Conservation (phyloP, 2,888 invertebrate species). For the Thera obeliscata region DNA sequence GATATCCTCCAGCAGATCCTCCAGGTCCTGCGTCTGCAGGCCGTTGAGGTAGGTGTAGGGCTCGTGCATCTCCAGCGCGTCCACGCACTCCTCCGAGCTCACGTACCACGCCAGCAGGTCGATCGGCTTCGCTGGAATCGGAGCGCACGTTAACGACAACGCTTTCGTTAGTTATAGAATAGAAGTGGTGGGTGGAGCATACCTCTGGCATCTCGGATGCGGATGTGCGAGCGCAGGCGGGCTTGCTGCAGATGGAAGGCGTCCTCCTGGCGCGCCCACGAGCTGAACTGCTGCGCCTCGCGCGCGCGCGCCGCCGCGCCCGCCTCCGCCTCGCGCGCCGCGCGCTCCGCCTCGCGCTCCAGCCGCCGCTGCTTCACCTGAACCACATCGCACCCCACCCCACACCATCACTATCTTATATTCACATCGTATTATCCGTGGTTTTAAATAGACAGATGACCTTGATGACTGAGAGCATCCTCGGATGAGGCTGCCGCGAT, state of each 20-base stretch:
- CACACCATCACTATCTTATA: too few species aligned
- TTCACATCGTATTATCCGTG: too few species aligned
- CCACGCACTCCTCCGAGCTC: slow-evolving; percentile 92
- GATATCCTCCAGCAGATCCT: slow-evolving; percentile 98
- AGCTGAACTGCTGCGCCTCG: slow-evolving; percentile 95
- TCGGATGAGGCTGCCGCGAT: too few species aligned
- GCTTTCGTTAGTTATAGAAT: too few species aligned
- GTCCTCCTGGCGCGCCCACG: slow-evolving; percentile 98
- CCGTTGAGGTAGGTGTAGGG: slow-evolving; percentile 98
- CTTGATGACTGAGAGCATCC: too few species aligned
- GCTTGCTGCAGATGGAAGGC: slow-evolving; percentile 99
- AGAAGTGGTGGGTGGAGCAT: slow-evolving; percentile 8
- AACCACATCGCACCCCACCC: too few species aligned
- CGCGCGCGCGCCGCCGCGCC: slow-evolving; percentile 92
- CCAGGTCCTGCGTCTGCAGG: slow-evolving; percentile 94
- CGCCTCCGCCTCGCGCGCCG: slow-evolving; percentile 89
- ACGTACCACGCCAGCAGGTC: slow-evolving; percentile 98
- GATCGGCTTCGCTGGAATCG: slow-evolving; percentile 94
- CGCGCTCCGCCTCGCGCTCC: slow-evolving; percentile 94
- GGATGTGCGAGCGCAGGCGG: slow-evolving; percentile 94
- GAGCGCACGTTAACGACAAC: not conserved
- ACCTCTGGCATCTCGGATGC: slow-evolving; percentile 97
- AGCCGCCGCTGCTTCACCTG: slow-evolving; percentile 94
- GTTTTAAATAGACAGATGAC: too few species aligned
- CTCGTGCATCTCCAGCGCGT: slow-evolving; percentile 98